Base-by-base conservation (phyloP, 2,888 invertebrate genomes). In the Campoplex nolae region DNA sequence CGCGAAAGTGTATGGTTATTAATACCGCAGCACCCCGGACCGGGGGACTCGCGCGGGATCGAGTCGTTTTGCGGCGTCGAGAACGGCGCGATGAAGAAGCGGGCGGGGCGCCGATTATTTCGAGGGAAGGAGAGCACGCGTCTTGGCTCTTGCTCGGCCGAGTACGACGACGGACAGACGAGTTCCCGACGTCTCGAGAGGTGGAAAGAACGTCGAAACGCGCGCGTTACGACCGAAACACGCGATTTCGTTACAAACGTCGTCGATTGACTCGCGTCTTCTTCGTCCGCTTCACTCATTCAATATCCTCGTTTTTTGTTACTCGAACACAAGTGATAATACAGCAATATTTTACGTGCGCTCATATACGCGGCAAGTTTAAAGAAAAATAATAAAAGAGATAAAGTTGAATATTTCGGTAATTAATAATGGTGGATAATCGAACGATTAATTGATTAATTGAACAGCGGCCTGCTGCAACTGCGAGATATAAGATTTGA, bases 91-190 rank as follows among this genome's bases (percentile, higher is more conserved):
- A 32, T 18, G 45, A 45, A 42, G 51, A 48, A n/a, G 45, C 48
- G 32, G 28, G 70, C 23, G 70, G 42, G 51, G 32, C 51, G 28
- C 18, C 16, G 18, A 42, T 11, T 16, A 42, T 42, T 70, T 65
- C 6, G 71, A 23, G 71, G 28, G 32, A 48, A 48, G 45, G 32
- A 51, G 51, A 16, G 48, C 32, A 28, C 45, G 48, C 28, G 48
- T 38, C 4, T 28, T 45, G 45, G 23, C 16, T 28, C 16, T 28
- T 51, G 71, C 32, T 51, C 32, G 62, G 62, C 23, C 51, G 71
- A 71, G 48, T 48, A 71, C 65, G 51, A 80, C 62, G 62, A 32
- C 62, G 62, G 62, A 32, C 85, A 85, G 85, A 85, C 85, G 85
- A 77, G 73, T 77, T 74, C 35, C 67, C 73, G 81, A 76, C 81